Conservation (phyloP, 2,888 invertebrate species). For the Pogonocherus hispidulus region DNA sequence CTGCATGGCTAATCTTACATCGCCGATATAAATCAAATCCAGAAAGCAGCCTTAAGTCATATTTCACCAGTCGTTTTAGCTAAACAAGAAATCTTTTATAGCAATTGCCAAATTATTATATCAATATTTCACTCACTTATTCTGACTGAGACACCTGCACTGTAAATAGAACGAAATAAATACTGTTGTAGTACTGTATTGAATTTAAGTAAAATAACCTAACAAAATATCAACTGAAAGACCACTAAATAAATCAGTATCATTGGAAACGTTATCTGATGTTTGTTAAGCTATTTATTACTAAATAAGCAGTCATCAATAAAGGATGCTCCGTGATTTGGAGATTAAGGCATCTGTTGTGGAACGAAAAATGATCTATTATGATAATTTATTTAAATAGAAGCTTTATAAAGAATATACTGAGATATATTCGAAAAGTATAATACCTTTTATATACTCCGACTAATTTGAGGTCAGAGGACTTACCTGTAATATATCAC, state of each 20-base stretch:
- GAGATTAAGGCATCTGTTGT: background rate
- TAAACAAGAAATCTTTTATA: too few relatives aligned
- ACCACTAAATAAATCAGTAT: background rate
- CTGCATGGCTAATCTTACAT: too few relatives aligned
- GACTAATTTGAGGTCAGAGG: slow-evolving; percentile 1
- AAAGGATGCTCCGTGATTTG: background rate
- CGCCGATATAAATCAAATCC: too few relatives aligned
- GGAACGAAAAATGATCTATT: background rate
- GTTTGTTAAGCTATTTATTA: background rate
- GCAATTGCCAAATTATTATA: too few relatives aligned
- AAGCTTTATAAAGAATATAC: background rate
- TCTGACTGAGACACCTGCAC: too few relatives aligned
- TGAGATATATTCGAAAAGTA: background rate
- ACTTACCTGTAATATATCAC: background rate
- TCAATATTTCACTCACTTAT: too few relatives aligned
- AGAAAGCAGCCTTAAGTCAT: too few relatives aligned
- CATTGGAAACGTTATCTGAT: background rate
- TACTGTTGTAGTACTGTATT: too few relatives aligned
- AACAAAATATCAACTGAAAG: too few relatives aligned
- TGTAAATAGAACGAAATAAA: too few relatives aligned
- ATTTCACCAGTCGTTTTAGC: too few relatives aligned
- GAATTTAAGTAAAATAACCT: too few relatives aligned
- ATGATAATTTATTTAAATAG: slow-evolving; percentile 1
- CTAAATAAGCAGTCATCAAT: slow-evolving; percentile 2
- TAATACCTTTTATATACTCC: background rate